These are phyloP conservation scores for Brachyistius frenatus DNA, from an alignment of 2,113 vertebrate genomes.

Conservation along the genomic window DNA sequence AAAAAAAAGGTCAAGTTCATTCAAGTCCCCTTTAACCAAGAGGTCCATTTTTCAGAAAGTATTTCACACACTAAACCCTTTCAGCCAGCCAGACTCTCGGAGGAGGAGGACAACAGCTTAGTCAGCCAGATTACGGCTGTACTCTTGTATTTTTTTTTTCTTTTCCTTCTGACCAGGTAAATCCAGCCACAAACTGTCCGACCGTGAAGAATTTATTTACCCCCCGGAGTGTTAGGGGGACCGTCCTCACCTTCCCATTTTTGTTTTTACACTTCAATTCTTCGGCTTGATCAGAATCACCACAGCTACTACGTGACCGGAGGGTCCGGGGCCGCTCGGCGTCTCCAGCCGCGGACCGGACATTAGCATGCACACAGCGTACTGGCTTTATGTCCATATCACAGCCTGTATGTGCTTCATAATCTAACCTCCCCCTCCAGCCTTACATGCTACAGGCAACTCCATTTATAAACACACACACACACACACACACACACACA, in stretches of 20 bases:
- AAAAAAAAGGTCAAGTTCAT: slow-evolving; percentile 11
- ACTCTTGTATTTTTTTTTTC: neutral
- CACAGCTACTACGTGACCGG: slow-evolving; percentile 9
- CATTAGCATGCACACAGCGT: slow-evolving; percentile 21
- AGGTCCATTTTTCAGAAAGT: slow-evolving; percentile 22
- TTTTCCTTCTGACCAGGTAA: slow-evolving; percentile 13
- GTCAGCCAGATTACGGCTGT: neutral
- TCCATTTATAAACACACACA: neutral
- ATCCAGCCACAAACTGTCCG: slow-evolving; percentile 42
- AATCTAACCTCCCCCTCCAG: slow-evolving; percentile 31
- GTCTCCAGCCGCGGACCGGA: neutral
- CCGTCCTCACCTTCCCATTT: neutral
- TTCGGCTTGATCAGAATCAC: slow-evolving; percentile 17
- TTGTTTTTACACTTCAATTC: neutral
- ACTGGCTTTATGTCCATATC: slow-evolving; percentile 19
- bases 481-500: too few relatives aligned
- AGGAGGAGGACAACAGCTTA: neutral
- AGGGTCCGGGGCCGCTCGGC: slow-evolving; percentile 6
- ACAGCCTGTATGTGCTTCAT: slow-evolving; percentile 2
- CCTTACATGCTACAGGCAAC: neutral
- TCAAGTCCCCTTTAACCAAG: slow-evolving; percentile 22
- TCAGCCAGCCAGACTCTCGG: neutral
- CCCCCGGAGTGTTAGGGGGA: slow-evolving; percentile 5
- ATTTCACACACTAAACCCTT: slow-evolving; percentile 12
- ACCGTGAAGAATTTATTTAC: slow-evolving; percentile 43